Percentiles rank a stretch among this genome's conserved stretches.
Conservation (phyloP, 2,888 invertebrate species). For the Epinotia nisella region DNA sequence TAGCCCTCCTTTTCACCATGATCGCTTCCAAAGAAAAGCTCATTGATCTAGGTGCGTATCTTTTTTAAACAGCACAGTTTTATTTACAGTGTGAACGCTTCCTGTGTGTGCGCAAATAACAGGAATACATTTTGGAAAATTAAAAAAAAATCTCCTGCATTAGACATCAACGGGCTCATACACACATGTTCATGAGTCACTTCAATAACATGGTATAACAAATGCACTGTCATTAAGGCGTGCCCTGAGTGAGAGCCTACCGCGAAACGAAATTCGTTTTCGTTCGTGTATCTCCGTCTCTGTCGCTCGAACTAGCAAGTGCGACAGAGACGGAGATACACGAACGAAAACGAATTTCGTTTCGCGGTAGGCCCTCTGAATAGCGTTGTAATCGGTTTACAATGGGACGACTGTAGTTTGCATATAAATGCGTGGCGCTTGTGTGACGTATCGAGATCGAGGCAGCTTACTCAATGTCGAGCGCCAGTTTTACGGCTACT, state of each 20-base stretch:
- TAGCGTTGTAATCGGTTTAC: constrained; percentile 44
- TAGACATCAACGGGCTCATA: constrained; percentile 74
- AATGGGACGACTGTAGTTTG: constrained; percentile 41
- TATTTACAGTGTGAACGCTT: constrained; percentile 74
- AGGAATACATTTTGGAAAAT: constrained; percentile 58
- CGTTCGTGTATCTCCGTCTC: no score
- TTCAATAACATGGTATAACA: constrained; percentile 66
- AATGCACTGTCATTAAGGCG: constrained; percentile 68
- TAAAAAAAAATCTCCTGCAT: constrained; percentile 55
- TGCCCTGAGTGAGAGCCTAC: no score
- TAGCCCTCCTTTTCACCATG: constrained; percentile 92
- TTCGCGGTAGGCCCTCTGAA: no score
- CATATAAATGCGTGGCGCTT: constrained; percentile 44
- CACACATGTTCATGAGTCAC: constrained; percentile 48
- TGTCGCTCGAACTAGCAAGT: no score
- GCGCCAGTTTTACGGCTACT: not conserved
- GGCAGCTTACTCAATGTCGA: constrained; percentile 19
- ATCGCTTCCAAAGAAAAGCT: constrained; percentile 92
- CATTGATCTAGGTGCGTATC: constrained; percentile 90
- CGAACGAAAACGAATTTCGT: no score
- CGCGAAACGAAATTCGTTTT: no score
- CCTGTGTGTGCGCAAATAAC: constrained; percentile 78
- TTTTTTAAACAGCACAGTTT: constrained; percentile 63
- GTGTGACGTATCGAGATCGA: constrained; percentile 39
- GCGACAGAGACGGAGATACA: no score